These are phyloP conservation scores for Alectura lathami DNA, from an alignment of 2,113 vertebrate genomes.

Conservation along the genomic window DNA sequence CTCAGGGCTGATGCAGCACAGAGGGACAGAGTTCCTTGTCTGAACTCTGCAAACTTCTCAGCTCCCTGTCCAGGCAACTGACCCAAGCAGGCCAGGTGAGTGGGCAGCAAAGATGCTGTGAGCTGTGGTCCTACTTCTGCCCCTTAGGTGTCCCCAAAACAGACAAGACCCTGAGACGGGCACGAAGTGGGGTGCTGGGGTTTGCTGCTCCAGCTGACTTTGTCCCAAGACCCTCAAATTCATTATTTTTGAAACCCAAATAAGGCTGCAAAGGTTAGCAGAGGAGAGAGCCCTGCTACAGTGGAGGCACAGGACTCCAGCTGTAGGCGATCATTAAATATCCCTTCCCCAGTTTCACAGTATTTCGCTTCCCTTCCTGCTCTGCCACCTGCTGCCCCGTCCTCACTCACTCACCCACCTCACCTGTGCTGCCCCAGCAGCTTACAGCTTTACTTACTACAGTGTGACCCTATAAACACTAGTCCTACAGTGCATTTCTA, in stretches of 20 bases:
- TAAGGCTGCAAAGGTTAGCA: neutral
- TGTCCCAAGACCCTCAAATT: neutral
- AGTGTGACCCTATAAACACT: neutral
- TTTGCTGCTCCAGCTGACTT: neutral
- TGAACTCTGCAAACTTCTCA: neutral
- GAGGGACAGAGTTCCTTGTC: neutral
- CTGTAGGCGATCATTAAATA: neutral
- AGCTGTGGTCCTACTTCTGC: neutral
- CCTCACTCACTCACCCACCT: neutral
- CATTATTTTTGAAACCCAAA: neutral
- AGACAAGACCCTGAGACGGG: neutral
- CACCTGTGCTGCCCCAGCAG: neutral
- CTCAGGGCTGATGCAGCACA: neutral
- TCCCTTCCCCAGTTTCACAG: neutral
- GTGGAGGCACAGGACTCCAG: neutral
- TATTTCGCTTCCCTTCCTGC: neutral
- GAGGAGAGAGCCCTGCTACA: neutral
- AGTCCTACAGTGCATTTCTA: neutral
- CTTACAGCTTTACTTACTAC: neutral
- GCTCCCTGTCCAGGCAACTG: neutral
- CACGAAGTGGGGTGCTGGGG: neutral
- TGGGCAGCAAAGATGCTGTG: neutral
- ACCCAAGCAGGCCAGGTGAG: neutral
- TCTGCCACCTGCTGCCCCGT: neutral
- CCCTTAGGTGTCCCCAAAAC: neutral